phyloP scores from a whole-genome alignment of 1,140 invertebrate species.

The Drosophila trapezifrons region DNA sequence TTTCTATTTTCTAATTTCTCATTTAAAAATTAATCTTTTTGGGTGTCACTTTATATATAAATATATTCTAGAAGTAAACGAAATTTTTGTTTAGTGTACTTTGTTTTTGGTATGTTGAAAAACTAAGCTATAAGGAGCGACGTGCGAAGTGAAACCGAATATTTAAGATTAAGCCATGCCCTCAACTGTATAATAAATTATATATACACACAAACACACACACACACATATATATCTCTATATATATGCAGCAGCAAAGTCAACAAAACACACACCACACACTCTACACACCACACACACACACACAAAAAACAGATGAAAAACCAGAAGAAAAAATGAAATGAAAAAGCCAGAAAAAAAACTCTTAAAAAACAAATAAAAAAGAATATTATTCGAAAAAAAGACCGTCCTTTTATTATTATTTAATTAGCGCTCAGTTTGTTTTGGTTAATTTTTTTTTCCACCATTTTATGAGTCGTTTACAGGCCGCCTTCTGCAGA shows the following conservation, averaged over 20 bases:
- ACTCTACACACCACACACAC: constrained; percentile 30
- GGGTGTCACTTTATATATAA: constrained; percentile 46
- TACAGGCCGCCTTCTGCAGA: constrained; percentile 53
- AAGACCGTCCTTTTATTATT: constrained; percentile 68
- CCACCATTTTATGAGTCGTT: constrained; percentile 59
- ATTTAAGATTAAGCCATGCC: constrained; percentile 80
- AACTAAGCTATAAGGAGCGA: constrained; percentile 54
- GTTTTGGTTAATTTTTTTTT: constrained; percentile 37
- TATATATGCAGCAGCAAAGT: constrained; percentile 59
- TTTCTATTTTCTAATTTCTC: constrained; percentile 18
- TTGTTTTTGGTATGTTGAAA: constrained; percentile 76
- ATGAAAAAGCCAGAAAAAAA: constrained; percentile 58
- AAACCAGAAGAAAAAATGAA: constrained; percentile 72
- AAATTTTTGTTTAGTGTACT: constrained; percentile 59
- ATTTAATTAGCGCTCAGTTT: constrained; percentile 65
- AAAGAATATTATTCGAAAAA: constrained; percentile 81
- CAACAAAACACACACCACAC: constrained; percentile 65
- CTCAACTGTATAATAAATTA: constrained; percentile 82
- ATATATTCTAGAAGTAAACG: constrained; percentile 39
- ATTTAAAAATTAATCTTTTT: constrained; percentile 28
- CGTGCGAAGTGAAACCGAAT: constrained; percentile 53
- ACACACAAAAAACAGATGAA: constrained; percentile 43
- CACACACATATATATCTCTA: constrained; percentile 6
- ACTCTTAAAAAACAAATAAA: constrained; percentile 77
- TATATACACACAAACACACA: constrained; percentile 35